Evolutionary conservation across 1,140 invertebrate genomes (phyloP).

Genomic region (Pomacea maculata): DNA sequence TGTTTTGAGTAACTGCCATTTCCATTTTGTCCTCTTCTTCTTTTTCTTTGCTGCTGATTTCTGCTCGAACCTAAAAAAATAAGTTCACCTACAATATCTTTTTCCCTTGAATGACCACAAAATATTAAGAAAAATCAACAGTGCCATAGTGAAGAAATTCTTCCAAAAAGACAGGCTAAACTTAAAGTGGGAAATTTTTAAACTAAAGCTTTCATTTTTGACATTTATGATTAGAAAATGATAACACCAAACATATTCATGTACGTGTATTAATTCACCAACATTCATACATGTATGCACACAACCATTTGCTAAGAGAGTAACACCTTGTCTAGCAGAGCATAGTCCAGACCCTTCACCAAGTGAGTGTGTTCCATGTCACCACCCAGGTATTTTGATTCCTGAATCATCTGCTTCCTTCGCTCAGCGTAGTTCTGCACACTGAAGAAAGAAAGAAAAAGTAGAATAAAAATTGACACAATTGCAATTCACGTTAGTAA

Average conservation of each 20-base stretch:
- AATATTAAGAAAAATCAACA: neutral
- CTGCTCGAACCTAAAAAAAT: slow-evolving; percentile 71
- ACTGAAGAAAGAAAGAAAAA: slow-evolving; percentile 43
- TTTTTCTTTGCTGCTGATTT: slow-evolving; percentile 81
- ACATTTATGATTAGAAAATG: no score
- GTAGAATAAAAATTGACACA: no score
- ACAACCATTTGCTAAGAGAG: no score
- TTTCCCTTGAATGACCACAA: neutral
- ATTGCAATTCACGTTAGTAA: no score
- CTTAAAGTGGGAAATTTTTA: no score
- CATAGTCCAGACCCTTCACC: slow-evolving; percentile 99
- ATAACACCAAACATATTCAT: no score
- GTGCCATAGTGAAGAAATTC: no score
- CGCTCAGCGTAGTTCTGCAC: slow-evolving; percentile 92
- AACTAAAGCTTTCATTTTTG: no score
- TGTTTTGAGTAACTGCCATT: slow-evolving; percentile 40
- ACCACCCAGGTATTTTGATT: slow-evolving; percentile 99
- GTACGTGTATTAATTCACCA: no score
- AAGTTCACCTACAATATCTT: neutral
- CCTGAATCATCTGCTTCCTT: slow-evolving; percentile 94
- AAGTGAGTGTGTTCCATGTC: slow-evolving; percentile 99
- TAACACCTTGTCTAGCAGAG: slow-evolving; percentile 93
- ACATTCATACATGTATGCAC: no score
- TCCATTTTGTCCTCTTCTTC: slow-evolving; percentile 89
- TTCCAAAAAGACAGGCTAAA: no score